These are phyloP conservation scores for Thalassaphorura encarpata DNA, from an alignment of 1,140 invertebrate species.

Conservation along the genomic window DNA sequence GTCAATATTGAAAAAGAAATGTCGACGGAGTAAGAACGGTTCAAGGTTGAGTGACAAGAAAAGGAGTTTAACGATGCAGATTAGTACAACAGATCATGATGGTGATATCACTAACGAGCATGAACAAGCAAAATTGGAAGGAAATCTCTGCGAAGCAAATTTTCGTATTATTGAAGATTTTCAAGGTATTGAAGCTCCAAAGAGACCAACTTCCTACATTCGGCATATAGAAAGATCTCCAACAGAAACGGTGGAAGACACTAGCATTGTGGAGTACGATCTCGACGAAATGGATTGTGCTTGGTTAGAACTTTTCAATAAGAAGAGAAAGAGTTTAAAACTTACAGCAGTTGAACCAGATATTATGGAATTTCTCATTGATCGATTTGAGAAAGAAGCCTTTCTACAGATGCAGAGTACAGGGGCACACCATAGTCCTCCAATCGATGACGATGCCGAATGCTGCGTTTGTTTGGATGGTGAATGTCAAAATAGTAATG, in stretches of 20 bases:
- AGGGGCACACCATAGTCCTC: constrained; percentile 47
- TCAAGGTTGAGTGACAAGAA: background rate
- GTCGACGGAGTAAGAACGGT: background rate
- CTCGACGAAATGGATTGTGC: constrained; percentile 94
- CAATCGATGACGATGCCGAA: constrained; percentile 93
- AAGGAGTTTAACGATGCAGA: background rate
- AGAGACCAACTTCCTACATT: constrained; percentile 67
- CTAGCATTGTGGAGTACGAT: constrained; percentile 95
- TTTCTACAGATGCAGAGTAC: constrained; percentile 52
- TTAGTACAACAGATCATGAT: background rate
- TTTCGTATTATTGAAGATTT: constrained; percentile 69
- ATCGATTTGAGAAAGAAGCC: constrained; percentile 92
- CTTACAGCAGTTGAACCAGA: constrained; percentile 64
- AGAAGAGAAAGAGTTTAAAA: constrained; percentile 53
- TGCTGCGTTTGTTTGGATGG: constrained; percentile 86
- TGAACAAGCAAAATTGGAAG: too few species aligned
- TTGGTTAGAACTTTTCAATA: constrained; percentile 82
- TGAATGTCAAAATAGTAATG: constrained; percentile 94
- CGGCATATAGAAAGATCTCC: constrained; percentile 85
- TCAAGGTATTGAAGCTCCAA: constrained; percentile 64
- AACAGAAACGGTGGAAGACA: constrained; percentile 82
- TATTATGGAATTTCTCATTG: constrained; percentile 88
- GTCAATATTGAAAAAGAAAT: background rate
- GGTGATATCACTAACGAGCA: constrained; percentile 2
- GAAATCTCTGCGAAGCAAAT: constrained; percentile 63